A percentile compares a stretch with the other conserved stretches of the same genome.
phyloP scores from a whole-genome alignment of 2,888 invertebrate species.

The Trissoscelio sp. region DNA sequence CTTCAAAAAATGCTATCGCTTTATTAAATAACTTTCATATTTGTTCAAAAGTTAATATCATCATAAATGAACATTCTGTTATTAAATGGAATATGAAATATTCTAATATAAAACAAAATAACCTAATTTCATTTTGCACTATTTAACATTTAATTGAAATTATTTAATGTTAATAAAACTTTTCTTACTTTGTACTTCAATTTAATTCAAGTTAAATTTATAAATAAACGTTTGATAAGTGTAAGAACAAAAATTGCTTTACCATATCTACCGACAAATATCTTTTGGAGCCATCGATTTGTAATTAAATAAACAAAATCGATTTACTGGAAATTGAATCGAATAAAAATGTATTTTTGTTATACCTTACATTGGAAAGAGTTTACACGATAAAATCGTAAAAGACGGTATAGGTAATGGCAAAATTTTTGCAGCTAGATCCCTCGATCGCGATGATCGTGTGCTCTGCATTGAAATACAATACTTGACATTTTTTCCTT shows the following conservation, averaged over 20 bases:
- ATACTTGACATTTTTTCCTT: constrained; percentile 15
- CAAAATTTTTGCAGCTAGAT: not conserved
- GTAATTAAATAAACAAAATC: constrained; percentile 16
- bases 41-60: no score
- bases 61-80: no score
- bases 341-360: constrained; percentile 14
- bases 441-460: not conserved
- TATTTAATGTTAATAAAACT: no score
- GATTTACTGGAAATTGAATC: constrained; percentile 7
- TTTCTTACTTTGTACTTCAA: no score
- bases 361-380: constrained; percentile 4
- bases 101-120: no score
- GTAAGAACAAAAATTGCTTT: not conserved
- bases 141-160: no score
- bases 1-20: no score
- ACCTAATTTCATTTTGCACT: no score
- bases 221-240: no score
- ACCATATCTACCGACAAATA: not conserved
- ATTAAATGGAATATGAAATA: no score
- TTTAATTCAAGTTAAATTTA: no score
- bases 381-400: constrained; percentile 27
- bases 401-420: not conserved
- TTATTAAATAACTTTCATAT: no score
- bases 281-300: not conserved
- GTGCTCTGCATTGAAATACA: not conserved